Evolutionary conservation across 92 coral and sea anemone genomes (phyloP), one percentile per base, ranked within the genome.

Genomic region (Pocillopora grandis): DNA sequence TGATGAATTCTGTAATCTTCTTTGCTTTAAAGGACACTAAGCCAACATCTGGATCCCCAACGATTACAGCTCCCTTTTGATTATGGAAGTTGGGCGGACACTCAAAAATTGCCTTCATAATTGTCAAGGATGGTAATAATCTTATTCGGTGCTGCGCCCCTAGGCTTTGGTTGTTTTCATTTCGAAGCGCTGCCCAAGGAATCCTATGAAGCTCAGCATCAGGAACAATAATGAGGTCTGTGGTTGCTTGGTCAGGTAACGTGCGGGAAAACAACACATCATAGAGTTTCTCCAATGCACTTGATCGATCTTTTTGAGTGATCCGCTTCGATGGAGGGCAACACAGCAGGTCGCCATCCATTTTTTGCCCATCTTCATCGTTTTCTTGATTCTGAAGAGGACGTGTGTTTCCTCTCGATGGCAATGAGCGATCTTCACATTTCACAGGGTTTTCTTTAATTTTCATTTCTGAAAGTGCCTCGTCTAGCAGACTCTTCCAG

Each of bases 11-110:
- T 12, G 73, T 14, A 7, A n/a, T 10, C 57, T 13, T 20, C 69
- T 15, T 85, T 36, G 56, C 80, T 35, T 71, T 73, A 55, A 31
- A 20, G 2, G 15, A 52, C 71, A 86, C 73, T 6, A 4, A 20
- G 23, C 85, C 84, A 64, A 86, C 85, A 1, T 52, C 74, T 20
- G 89, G 89, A 79, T 86, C 84, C 16, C 89, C 89, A 36, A 86
- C 78, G 21, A 86, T 19, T 75, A 86, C 65, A 10, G 89, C 78
- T 13, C 79, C 78, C 49, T 59, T 52, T 74, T 79, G 75, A 67
- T 63, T 66, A 12, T 65, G 85, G 48, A 66, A 66, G 1, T 79
- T 72, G 12, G 84, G 19, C 33, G 76, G 72, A 60, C 70, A 58
- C 59, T 78, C 79, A 23, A 58, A 31, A 27, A 78, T 86, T 4